Evolutionary conservation across 2,797 vertebrate species (phyloP), one percentile per base, ranked within the genome.

Genomic region (Microctenopoma steveboyesi): DNA sequence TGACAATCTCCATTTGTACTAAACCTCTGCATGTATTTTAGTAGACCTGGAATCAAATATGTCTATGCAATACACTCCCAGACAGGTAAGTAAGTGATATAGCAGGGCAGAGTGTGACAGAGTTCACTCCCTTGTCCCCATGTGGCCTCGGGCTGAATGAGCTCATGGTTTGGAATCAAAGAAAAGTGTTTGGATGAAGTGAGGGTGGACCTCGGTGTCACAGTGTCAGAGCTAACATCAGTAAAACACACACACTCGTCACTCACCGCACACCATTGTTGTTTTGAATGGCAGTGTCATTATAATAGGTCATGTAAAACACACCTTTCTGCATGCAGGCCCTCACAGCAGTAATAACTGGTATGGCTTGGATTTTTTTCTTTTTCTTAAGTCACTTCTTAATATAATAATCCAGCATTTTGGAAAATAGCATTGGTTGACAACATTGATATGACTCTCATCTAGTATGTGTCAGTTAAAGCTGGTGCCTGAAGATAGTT

Each of bases 111-210:
- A 85, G 79, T 92, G 84, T 90, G 87, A 90, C 82, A 88, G 88
- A 88, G 90, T 89, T 91, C 86, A 84, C 55, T 60, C 81, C 55
- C 79, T 82, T 88, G 85, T 85, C 57, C 72, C 79, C 7, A 3
- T 3, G 5, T 59, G 51, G 84, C 92, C 80, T 6, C 25, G 2
- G 89, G 91, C 68, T 37, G 69, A 67, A 89, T 93, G 91, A 93
- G 88, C 87, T 92, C 92, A 93, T 89, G 75, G 72, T 72, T 86
- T 75, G 69, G 80, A 89, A 80, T 91, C 86, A 89, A 88, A 90
- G 89, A 80, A 59, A 86, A 86, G 84, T 83, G 78, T 85, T 85
- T 83, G 79, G 77, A 80, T 86, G 61, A 84, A 85, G 79, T 61
- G 65, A 84, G 84, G 86, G 76, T 71, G 82, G 84, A 83, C 81